Evolutionary conservation across 2,888 invertebrate genomes (phyloP).

Genomic region (Zygaena filipendulae): DNA sequence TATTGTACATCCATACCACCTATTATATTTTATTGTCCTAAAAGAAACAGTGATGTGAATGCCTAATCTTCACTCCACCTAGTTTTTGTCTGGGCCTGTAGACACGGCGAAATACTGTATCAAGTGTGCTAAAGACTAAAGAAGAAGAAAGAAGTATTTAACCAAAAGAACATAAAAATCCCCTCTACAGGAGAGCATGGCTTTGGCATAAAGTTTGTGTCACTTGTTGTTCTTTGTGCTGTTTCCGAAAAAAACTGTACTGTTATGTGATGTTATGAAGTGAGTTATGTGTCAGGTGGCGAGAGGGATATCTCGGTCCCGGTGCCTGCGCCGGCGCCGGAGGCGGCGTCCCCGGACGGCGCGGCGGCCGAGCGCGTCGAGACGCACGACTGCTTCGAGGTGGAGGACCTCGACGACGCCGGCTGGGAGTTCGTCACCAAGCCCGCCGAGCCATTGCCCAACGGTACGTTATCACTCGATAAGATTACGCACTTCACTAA

Average conservation of each 20-base stretch:
- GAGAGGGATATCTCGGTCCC: conserved; percentile 35
- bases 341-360: conserved; percentile 15
- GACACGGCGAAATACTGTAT: background rate
- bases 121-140: background rate
- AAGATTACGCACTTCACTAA: background rate
- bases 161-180: background rate
- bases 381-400: conserved; percentile 62
- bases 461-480: conserved; percentile 27
- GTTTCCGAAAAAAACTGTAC: too few species aligned
- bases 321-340: conserved; percentile 17
- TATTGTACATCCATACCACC: background rate
- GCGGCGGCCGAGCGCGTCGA: conserved; percentile 27
- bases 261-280: too few species aligned
- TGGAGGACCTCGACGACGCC: conserved; percentile 58
- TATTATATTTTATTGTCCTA: too few species aligned
- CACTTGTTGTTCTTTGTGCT: too few species aligned
- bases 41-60: too few species aligned
- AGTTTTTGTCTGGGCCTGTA: too few species aligned
- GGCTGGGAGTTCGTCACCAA: conserved; percentile 58
- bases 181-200: too few species aligned
- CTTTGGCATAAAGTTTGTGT: too few species aligned
- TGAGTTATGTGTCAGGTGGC: conserved; percentile 31
- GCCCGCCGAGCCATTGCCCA: conserved; percentile 51
- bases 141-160: background rate
- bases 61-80: too few species aligned